These are phyloP conservation scores for Leptura quadrifasciata DNA, from an alignment of 2,888 invertebrate genomes.

Conservation along the genomic window DNA sequence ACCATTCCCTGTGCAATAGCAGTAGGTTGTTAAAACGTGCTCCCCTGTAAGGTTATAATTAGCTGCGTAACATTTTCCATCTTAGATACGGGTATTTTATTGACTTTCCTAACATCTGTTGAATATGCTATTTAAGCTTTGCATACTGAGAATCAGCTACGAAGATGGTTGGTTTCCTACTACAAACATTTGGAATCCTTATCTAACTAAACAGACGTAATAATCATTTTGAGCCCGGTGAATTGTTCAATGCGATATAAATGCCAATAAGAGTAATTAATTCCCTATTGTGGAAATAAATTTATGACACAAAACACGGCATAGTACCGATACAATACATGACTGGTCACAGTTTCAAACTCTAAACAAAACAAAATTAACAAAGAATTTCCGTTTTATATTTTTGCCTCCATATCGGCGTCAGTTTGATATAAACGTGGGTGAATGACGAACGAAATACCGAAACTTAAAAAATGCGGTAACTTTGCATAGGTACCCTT, in stretches of 20 bases:
- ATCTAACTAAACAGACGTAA: not conserved
- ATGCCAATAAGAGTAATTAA: constrained; percentile 28
- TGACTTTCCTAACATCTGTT: not conserved
- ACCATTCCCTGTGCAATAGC: no score
- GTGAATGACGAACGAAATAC: constrained; percentile 4
- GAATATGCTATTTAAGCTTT: not conserved
- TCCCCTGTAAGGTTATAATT: no score
- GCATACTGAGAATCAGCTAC: not conserved
- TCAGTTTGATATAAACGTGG: constrained; percentile 42
- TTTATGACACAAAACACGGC: constrained; percentile 27
- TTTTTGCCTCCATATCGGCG: constrained; percentile 44
- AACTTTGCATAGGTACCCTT: not conserved
- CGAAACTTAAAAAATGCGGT: not conserved
- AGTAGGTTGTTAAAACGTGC: no score
- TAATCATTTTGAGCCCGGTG: not conserved
- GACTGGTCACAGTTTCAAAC: constrained; percentile 57
- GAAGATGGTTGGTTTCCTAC: not conserved
- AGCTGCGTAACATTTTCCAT: no score
- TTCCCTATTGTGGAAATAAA: not conserved
- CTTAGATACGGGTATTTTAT: not conserved
- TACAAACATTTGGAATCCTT: not conserved
- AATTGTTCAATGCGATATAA: not conserved
- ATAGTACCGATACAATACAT: constrained; percentile 50
- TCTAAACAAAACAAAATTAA: constrained; percentile 56
- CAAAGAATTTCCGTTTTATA: constrained; percentile 61